Conservation (phyloP, 2,113 vertebrate species). For the Illadopsis cleaveri region DNA sequence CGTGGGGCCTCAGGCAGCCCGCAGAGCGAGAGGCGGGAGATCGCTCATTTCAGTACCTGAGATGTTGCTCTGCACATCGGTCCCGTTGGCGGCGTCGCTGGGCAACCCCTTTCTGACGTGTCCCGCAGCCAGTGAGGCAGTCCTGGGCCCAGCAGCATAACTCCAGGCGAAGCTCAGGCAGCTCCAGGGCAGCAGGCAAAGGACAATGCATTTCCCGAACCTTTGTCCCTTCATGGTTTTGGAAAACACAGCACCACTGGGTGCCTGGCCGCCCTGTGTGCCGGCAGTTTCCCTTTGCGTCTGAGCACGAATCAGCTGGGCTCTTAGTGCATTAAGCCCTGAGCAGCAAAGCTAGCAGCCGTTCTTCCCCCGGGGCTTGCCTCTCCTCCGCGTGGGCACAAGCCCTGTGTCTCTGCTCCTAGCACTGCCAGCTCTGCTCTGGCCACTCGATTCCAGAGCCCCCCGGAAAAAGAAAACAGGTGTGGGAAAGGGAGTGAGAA, state of each 20-base stretch:
- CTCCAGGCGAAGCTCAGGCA: slow-evolving; percentile 24
- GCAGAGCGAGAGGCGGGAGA: not conserved
- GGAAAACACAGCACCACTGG: not conserved
- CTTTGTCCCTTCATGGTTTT: not conserved
- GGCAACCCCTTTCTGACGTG: not conserved
- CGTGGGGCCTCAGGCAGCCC: not conserved
- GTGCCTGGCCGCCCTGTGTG: not conserved
- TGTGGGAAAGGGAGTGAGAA: not conserved
- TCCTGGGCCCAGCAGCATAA: not conserved
- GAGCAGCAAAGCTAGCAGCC: slow-evolving; percentile 15
- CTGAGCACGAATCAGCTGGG: slow-evolving; percentile 38
- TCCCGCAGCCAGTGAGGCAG: not conserved
- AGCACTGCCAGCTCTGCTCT: not conserved
- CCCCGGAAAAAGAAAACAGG: fast-evolving
- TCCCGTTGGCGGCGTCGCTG: not conserved
- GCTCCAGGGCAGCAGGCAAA: slow-evolving; percentile 54
- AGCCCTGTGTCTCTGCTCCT: not conserved
- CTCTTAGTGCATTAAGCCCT: slow-evolving; percentile 50
- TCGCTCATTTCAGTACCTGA: not conserved
- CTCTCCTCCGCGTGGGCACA: not conserved
- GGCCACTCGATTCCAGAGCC: not conserved
- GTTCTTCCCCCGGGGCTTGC: not conserved
- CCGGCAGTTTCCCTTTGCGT: not conserved
- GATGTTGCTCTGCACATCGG: not conserved
- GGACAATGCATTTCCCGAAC: not conserved